Evolutionary conservation across 2,888 invertebrate species (phyloP).

Genomic region (Macroteleia sp.): DNA sequence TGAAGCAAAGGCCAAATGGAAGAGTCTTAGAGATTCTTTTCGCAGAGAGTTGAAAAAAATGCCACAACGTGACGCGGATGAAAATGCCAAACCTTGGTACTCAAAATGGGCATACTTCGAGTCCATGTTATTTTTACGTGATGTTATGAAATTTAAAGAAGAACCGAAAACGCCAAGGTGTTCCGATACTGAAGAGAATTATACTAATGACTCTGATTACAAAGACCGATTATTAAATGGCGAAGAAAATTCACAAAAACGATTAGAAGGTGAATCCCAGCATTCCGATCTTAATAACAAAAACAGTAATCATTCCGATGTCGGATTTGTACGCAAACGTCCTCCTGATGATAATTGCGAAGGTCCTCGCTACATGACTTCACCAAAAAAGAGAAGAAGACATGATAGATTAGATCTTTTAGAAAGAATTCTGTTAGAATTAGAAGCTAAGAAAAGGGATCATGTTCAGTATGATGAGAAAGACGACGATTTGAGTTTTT

Average conservation of each 20-base stretch:
- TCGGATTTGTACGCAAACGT: conserved; percentile 24
- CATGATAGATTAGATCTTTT: conserved; percentile 45
- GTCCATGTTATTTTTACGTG: conserved; percentile 47
- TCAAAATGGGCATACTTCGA: conserved; percentile 61
- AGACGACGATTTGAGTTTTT: conserved; percentile 57
- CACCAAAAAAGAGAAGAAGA: conserved; percentile 37
- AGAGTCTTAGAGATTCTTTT: conserved; percentile 58
- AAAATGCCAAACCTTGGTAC: conserved; percentile 35
- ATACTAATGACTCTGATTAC: conserved; percentile 52
- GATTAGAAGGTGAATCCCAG: conserved; percentile 27
- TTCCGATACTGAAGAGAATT: conserved; percentile 50
- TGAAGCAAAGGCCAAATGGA: conserved; percentile 60
- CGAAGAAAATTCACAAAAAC: conserved; percentile 26
- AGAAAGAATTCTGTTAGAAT: conserved; percentile 40
- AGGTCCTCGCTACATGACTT: neutral
- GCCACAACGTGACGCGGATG: conserved; percentile 35
- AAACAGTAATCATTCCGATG: conserved; percentile 14
- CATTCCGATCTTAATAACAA: conserved; percentile 28
- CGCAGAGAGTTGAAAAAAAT: conserved; percentile 59
- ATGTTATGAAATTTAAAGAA: conserved; percentile 61
- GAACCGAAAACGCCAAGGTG: conserved; percentile 42
- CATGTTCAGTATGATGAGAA: conserved; percentile 32
- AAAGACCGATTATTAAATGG: conserved; percentile 34
- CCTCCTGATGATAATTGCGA: neutral
- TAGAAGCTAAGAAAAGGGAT: conserved; percentile 40